Conservation (phyloP, 2,797 vertebrate species). For the Poliocrania exsul region DNA sequence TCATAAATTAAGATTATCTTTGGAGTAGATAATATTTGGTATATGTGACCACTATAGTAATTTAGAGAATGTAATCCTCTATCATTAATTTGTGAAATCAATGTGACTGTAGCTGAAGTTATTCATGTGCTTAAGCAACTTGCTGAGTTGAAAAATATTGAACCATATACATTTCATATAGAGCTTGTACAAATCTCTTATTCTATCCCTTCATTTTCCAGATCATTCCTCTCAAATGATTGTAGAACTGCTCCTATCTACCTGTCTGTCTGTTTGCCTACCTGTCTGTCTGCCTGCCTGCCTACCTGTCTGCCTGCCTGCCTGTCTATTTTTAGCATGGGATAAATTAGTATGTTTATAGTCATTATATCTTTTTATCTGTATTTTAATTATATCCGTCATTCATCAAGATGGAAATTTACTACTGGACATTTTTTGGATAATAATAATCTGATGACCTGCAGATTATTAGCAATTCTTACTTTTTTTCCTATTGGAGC, state of each 20-base stretch:
- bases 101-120: background rate
- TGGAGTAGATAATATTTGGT: background rate
- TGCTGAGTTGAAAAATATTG: background rate
- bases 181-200: background rate
- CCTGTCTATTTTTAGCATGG: background rate
- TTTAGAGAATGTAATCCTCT: background rate
- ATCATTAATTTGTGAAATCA: background rate
- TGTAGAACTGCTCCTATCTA: background rate
- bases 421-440: background rate
- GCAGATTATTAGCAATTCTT: background rate
- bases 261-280: no score
- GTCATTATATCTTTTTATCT: background rate
- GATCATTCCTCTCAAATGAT: background rate
- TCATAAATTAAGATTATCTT: constrained; percentile 10
- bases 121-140: background rate
- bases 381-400: background rate
- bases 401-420: background rate
- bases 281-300: no score
- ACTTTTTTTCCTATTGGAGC: background rate
- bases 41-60: background rate
- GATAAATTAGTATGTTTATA: background rate
- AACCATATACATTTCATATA: background rate
- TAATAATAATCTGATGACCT: background rate
- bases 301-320: background rate
- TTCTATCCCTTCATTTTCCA: background rate